Conservation (phyloP, 1,140 invertebrate genomes). For the Calliphora vicina region DNA sequence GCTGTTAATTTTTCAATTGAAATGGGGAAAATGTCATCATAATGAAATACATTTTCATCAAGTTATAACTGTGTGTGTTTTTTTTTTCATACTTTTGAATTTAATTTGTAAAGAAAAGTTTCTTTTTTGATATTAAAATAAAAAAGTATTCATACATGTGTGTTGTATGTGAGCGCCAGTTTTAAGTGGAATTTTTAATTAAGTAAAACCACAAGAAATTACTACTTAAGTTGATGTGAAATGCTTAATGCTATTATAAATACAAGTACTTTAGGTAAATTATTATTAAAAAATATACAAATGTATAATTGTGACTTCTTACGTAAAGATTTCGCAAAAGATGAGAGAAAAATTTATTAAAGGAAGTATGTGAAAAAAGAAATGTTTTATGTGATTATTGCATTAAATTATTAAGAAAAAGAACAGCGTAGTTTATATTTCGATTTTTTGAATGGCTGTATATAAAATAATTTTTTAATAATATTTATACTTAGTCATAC, state of each 20-base stretch:
- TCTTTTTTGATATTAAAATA: not conserved
- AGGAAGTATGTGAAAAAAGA: no score
- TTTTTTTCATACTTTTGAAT: not conserved
- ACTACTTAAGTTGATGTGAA: not conserved
- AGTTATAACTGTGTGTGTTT: not conserved
- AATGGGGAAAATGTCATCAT: not conserved
- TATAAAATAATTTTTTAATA: no score
- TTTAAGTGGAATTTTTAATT: not conserved
- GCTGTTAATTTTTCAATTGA: not conserved
- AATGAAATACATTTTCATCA: not conserved
- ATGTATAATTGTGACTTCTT: no score
- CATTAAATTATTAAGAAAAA: no score
- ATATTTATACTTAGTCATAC: no score
- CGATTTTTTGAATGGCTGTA: no score
- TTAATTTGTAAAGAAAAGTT: not conserved
- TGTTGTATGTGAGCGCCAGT: not conserved
- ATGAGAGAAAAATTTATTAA: no score
- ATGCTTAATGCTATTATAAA: not conserved
- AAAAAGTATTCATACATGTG: not conserved
- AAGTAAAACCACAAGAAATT: slow-evolving; percentile 3
- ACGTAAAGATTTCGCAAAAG: no score
- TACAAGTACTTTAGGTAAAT: not conserved
- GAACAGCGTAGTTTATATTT: no score
- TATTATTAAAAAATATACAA: not conserved
- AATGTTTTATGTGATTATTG: no score